These are phyloP conservation scores for Caenorhabditis tropicalis DNA, from an alignment of 1,140 invertebrate species.

Conservation along the genomic window DNA sequence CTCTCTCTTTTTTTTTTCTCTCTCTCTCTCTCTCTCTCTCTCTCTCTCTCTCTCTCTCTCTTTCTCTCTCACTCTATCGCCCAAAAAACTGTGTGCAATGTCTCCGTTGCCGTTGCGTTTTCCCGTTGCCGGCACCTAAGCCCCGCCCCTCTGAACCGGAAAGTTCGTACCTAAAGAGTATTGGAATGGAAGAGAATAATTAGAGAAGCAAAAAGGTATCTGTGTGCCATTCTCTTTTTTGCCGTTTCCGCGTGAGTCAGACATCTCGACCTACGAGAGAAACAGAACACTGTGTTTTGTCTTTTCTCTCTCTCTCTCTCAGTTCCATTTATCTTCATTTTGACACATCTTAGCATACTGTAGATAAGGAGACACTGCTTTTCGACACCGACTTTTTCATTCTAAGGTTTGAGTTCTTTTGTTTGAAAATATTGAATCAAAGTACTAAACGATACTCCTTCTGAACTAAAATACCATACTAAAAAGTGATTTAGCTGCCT, in stretches of 20 bases:
- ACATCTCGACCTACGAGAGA: constrained; percentile 30
- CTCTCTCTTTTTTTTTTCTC: too few relatives aligned
- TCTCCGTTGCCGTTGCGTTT: background rate
- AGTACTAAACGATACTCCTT: background rate
- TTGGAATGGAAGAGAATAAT: background rate
- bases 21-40: background rate
- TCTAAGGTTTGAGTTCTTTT: background rate
- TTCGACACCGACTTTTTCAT: background rate
- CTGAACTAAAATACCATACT: too few relatives aligned
- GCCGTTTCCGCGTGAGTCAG: constrained; percentile 36
- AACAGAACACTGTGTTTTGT: constrained; percentile 35
- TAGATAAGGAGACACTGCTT: background rate
- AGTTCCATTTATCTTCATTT: background rate
- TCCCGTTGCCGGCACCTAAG: background rate
- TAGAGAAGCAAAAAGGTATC: constrained; percentile 31
- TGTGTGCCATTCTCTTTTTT: constrained; percentile 38
- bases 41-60: background rate
- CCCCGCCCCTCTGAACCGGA: constrained; percentile 34
- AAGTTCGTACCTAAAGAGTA: constrained; percentile 14
- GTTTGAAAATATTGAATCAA: background rate
- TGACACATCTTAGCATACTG: constrained; percentile 6
- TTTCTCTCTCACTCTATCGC: too few relatives aligned
- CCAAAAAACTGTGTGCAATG: constrained; percentile 30
- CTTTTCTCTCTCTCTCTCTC: background rate
- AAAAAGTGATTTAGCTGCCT: too few relatives aligned